A percentile compares a stretch with the other conserved stretches of the same genome.
phyloP scores from a whole-genome alignment of 2,888 invertebrate species.

The Drosophila longiperda region DNA sequence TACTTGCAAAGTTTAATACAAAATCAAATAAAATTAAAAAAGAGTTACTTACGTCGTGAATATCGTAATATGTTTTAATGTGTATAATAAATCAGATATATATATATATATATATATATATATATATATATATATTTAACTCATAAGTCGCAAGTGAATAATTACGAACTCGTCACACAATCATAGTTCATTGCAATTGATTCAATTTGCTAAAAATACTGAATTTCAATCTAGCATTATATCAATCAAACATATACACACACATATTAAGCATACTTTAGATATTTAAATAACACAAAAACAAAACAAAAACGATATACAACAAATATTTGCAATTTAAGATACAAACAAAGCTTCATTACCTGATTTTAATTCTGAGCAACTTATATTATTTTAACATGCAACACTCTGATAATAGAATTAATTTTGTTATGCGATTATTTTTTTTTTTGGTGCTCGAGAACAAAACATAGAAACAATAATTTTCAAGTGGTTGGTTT shows the following conservation, averaged over 20 bases:
- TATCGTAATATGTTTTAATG: constrained; percentile 21
- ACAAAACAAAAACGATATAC: constrained; percentile 9
- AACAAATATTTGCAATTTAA: constrained; percentile 55
- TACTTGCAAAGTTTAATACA: not conserved
- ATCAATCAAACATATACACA: constrained; percentile 25
- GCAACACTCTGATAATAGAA: constrained; percentile 53
- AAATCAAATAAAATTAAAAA: not conserved
- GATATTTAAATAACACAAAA: constrained; percentile 38
- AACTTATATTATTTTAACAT: constrained; percentile 58
- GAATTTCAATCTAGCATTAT: constrained; percentile 27
- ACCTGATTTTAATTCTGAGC: constrained; percentile 77
- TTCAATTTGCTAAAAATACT: constrained; percentile 13
- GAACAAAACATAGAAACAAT: constrained; percentile 55
- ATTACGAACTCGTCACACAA: constrained; percentile 9
- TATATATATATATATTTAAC: constrained; percentile 1
- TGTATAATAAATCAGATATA: constrained; percentile 1
- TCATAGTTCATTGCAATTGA: constrained; percentile 19
- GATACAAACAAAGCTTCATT: constrained; percentile 77
- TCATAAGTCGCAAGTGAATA: constrained; percentile 15
- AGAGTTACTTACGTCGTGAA: constrained; percentile 5
- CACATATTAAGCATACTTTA: constrained; percentile 36
- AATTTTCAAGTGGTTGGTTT: constrained; percentile 39
- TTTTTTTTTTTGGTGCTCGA: constrained; percentile 60
- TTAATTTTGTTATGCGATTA: constrained; percentile 68
- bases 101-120: not conserved